A percentile compares a stretch with the other conserved stretches of the same genome.
Conservation (phyloP, 2,888 invertebrate genomes). For the Gymnosoma rotundatum region DNA sequence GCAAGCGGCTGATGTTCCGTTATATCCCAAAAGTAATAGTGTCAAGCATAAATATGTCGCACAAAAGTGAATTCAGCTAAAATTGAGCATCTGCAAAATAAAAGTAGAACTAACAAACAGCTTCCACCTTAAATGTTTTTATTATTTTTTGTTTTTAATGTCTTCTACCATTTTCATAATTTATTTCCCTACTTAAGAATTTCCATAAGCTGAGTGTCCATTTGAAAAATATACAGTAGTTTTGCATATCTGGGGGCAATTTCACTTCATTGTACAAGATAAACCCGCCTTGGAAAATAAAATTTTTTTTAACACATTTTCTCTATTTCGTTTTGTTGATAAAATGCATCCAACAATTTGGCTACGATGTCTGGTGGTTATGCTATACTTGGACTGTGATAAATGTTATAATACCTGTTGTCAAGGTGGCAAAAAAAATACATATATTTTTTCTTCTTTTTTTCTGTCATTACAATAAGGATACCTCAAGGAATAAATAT, state of each 20-base stretch:
- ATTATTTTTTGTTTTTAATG: neutral
- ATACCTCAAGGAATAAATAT: constrained; percentile 51
- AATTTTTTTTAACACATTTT: neutral
- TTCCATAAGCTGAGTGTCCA: constrained; percentile 47
- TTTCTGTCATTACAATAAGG: constrained; percentile 44
- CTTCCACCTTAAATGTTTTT: neutral
- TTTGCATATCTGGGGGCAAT: constrained; percentile 33
- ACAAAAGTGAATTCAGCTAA: neutral
- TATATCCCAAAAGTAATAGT: too few species aligned
- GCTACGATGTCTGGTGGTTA: constrained; percentile 44
- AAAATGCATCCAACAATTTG: constrained; percentile 50
- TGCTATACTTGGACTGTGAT: constrained; percentile 35
- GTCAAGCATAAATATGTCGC: too few species aligned
- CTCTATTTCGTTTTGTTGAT: constrained; percentile 1
- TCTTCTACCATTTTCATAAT: constrained; percentile 16
- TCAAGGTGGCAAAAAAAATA: constrained; percentile 46
- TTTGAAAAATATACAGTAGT: constrained; percentile 25
- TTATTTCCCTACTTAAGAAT: constrained; percentile 20
- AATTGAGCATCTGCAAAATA: constrained; percentile 10
- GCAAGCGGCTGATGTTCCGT: too few species aligned
- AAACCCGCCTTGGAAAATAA: neutral
- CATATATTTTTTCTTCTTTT: constrained; percentile 4
- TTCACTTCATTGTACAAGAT: constrained; percentile 16
- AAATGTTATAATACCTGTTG: constrained; percentile 60
- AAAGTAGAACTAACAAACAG: neutral